phyloP scores from a whole-genome alignment of 2,113 vertebrate genomes.

The Gobiocypris rarus region DNA sequence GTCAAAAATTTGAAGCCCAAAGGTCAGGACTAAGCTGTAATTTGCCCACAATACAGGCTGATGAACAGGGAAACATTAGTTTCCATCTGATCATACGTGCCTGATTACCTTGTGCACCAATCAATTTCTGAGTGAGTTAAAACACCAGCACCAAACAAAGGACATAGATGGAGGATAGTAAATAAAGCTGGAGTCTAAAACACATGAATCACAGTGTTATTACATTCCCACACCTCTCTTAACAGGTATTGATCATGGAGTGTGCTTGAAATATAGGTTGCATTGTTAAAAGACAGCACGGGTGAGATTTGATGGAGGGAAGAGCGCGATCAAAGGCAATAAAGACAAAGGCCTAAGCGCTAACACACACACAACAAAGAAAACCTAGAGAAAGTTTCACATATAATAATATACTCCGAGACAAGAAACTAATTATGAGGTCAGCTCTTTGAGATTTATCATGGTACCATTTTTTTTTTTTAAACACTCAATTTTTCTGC shows the following conservation, averaged over 20 bases:
- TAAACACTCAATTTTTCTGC: no score
- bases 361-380: slow-evolving; percentile 1
- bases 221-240: slow-evolving; percentile 57
- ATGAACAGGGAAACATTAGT: slow-evolving; percentile 65
- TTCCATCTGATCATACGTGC: slow-evolving; percentile 58
- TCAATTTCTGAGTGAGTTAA: slow-evolving; percentile 67
- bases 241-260: slow-evolving; percentile 60
- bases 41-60: slow-evolving; percentile 75
- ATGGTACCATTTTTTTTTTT: not conserved
- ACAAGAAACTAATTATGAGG: not conserved
- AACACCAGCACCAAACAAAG: slow-evolving; percentile 55
- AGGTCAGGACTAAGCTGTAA: slow-evolving; percentile 71
- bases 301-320: slow-evolving; percentile 58
- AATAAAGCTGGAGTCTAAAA: slow-evolving; percentile 59
- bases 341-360: slow-evolving; percentile 34
- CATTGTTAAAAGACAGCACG: slow-evolving; percentile 61
- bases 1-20: slow-evolving; percentile 63
- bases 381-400: not conserved
- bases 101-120: slow-evolving; percentile 68
- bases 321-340: slow-evolving; percentile 40
- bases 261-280: slow-evolving; percentile 58
- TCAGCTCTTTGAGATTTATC: slow-evolving; percentile 8
- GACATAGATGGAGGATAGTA: slow-evolving; percentile 54
- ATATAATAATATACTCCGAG: not conserved
- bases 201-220: slow-evolving; percentile 62